Evolutionary conservation across 35 echinoderm and acorn worm genomes (phyloP), one percentile per base, ranked within the genome.

Genomic region (Heliocidaris tuberculata): DNA sequence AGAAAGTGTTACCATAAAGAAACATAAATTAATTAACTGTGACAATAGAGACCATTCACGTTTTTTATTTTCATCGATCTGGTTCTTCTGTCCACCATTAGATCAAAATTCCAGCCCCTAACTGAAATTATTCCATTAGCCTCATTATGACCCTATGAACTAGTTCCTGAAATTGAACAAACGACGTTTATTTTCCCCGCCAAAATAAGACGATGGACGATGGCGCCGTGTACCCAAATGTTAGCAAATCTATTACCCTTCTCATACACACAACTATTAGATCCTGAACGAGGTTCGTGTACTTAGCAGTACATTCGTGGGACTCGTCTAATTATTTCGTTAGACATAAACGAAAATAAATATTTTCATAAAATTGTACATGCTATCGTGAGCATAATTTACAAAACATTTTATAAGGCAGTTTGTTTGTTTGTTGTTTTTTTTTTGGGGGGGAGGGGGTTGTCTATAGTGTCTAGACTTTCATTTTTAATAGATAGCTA

Each of bases 111-210:
- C 65, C 65, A 78, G 65, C 65, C 65, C 27, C 65, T 78, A 78
- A 78, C 65, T 78, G 27, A 19, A 78, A 78, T 78, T 78, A 78
- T 78, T 78, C 65, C 65, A 78, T 78, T 78, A 78, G 65, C 65
- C 65, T 78, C 21, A 78, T 78, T 78, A 78, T 78, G 19, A 78
- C 65, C 65, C 21, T 78, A 78, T 78, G 65, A 78, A 78, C 65
- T 78, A 78, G 65, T 78, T 78, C 65, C 4, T 78, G 65, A 19
- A 78, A 78, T 78, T 78, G 65, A 78, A 78, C 21, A 78, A 78
- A 78, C 65, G 17, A 78, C 65, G 59, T n/a, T 21, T 78, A 78
- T 19, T 21, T 78, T 78, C 65, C 65, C 65, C 65, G 65, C 65
- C 65, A 78, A 78, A 78, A 78, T n/a, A 78, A 78, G 65, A 78